These are phyloP conservation scores for Pomatostomus ruficeps DNA, from an alignment of 2,113 vertebrate species.

Conservation along the genomic window DNA sequence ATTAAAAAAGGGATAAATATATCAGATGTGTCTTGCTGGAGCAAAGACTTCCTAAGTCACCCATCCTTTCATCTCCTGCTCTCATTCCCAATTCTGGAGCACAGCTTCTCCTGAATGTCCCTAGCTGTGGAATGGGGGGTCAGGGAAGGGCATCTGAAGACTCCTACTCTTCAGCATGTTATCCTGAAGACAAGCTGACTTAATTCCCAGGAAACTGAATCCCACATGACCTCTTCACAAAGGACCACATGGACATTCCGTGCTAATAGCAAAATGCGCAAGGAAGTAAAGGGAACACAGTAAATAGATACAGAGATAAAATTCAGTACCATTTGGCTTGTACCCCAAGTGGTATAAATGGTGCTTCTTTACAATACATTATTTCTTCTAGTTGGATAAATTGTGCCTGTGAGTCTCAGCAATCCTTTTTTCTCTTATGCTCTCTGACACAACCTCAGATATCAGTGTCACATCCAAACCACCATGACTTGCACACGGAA, in stretches of 20 bases:
- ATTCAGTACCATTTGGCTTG: rapidly evolving
- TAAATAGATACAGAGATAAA: background rate
- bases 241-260: rapidly evolving
- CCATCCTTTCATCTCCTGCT: background rate
- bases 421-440: background rate
- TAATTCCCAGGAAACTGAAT: background rate
- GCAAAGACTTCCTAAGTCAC: background rate
- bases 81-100: background rate
- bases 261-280: background rate
- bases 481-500: background rate
- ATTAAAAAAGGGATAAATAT: background rate
- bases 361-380: background rate
- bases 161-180: background rate
- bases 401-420: background rate
- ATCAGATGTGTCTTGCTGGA: background rate
- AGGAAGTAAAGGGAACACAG: background rate
- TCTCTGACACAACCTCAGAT: background rate
- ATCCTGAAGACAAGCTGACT: background rate
- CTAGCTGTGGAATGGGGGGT: rapidly evolving
- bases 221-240: background rate
- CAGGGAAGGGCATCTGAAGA: rapidly evolving
- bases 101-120: background rate
- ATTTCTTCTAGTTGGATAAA: background rate
- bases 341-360: background rate
- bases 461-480: background rate